Evolutionary conservation across 1,140 invertebrate species (phyloP).

Genomic region (Cyclina sinensis): DNA sequence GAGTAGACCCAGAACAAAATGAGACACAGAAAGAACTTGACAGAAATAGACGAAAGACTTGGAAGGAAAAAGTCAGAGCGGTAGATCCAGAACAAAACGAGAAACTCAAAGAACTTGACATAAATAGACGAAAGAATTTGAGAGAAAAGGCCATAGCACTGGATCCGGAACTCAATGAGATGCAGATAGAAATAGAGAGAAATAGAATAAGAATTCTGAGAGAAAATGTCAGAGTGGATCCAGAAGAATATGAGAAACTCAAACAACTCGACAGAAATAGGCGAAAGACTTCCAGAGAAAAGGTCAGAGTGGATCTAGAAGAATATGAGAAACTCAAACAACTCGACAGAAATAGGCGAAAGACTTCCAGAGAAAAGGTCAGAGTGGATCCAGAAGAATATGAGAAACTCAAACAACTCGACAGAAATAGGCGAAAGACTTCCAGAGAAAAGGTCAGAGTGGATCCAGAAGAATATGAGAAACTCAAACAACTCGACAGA

Average conservation of each 20-base stretch:
- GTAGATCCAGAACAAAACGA: not conserved
- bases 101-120: not conserved
- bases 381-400: not conserved
- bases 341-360: not conserved
- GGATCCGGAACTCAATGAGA: not conserved
- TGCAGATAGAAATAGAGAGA: not conserved
- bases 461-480: too few relatives aligned
- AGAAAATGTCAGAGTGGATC: not conserved
- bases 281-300: conserved; percentile 7
- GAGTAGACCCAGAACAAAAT: too few relatives aligned
- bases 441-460: not conserved
- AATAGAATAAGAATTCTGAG: not conserved
- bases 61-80: too few relatives aligned
- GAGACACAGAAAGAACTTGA: too few relatives aligned
- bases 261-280: conserved; percentile 5
- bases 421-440: not conserved
- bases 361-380: not conserved
- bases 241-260: not conserved
- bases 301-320: not conserved
- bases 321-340: not conserved
- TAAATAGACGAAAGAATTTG: not conserved
- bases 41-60: too few relatives aligned
- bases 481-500: not conserved
- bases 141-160: not conserved
- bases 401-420: not conserved